Base-by-base conservation (phyloP, 2,797 vertebrate species). In the Knipowitschia caucasica region DNA sequence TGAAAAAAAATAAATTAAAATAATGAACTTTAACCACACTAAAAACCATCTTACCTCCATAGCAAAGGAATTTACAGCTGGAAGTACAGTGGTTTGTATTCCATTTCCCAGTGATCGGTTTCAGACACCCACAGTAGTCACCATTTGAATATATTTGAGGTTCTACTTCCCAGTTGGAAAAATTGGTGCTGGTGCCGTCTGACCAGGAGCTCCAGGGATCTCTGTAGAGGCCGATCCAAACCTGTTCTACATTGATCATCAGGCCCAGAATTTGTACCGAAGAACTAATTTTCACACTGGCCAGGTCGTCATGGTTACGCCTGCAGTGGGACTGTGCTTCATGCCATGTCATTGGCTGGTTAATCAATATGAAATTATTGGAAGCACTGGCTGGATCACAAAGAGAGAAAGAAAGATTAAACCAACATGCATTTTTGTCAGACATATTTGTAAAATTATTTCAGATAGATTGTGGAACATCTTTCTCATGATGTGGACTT, bases 201-300 rank as follows among this genome's bases (percentile, higher is more conserved):
- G 59, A 74, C 46, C 56, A 69, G 39, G 7, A 38, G 44, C 20
- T 35, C 55, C 39, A 45, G 31, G 36, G 47, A 26, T 66, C 40
- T 40, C 56, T 64, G 62, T 29, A 46, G 17, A 67, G 38, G 29
- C 53, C 12, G 1, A 35, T 52, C 55, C 45, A 39, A 42, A 29
- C 51, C 0, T 0, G 2, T 7, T 10, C 1, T 4, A 1, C 7
- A 2, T 14, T 4, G 7, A 12, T 31, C 14, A 66, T 14, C 34
- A 24, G 3, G 6, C 1, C 9, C 36, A n/a, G n/a, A 27, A 66
- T 21, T 11, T 23, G n/a, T n/a, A 9, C 7, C 45, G n/a, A 1
- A 43, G 9, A 11, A 61, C 40, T 1, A 27, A 7, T 57, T 38
- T 20, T n/a, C 2, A 62, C 30, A 7, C 24, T 50, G 11, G 31